Base-by-base conservation (phyloP, 2,113 vertebrate genomes). In the Perca fluviatilis region DNA sequence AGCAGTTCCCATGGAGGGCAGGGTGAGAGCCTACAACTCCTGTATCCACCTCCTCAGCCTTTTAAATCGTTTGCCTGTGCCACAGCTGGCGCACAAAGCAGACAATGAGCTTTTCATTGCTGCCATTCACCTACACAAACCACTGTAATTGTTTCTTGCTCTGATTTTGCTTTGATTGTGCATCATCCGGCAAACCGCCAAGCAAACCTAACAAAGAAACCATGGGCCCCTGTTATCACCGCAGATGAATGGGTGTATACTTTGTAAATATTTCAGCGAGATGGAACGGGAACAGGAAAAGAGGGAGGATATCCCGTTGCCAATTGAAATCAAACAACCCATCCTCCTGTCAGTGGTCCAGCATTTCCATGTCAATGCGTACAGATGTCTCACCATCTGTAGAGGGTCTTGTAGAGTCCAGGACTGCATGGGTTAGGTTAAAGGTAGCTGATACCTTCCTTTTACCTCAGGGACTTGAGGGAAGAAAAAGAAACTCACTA, bases 371-470 rank as follows among this genome's bases (percentile, higher is more conserved):
- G 86, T 86, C 67, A 61, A 72, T 74, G 87, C 69, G 70, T 87
- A 71, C 92, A 94, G 91, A 90, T 94, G 92, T 87, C 88, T 85
- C 74, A 63, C 89, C 91, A 92, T 94, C 91, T 92, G 90, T 50
- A 68, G 27, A 58, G 69, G 64, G 56, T 79, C 83, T 91, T 73
- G 79, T 80, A 46, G 70, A 46, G 68, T 63, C 68, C 72, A 80
- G 58, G 65, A 36, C 65, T 51, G 74, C 62, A 73, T 4, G 54
- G 78, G 82, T 69, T 7, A 65, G 83, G 82, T 62, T 77, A 84
- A 79, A 87, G 76, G 85, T 79, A 76, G 16, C 40, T 47, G 62
- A 63, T 74, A 25, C 13, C 25, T 66, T 21, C 25, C n/a, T 50
- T 79, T 68, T 74, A 49, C 36, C 27, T 66, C 4, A 1, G 50